Evolutionary conservation across 30 jellyfish, hydroid and myxozoan species (phyloP).

Genomic region (Hydractinia echinata): DNA sequence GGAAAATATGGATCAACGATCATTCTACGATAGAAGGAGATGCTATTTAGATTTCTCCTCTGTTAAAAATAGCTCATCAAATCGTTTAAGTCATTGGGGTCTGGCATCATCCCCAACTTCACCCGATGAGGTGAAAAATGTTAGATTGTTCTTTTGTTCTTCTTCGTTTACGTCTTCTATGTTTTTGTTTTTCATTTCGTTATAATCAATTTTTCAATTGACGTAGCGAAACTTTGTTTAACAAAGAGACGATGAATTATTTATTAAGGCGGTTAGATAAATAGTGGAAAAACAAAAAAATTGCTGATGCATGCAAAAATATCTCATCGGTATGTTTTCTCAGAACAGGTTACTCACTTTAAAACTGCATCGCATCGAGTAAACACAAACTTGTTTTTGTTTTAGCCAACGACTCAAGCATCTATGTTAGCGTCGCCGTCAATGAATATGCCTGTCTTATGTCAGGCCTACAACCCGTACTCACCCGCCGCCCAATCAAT

Average conservation of each 20-base stretch:
- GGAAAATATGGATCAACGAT: slow-evolving; percentile 1
- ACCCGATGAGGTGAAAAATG: neutral
- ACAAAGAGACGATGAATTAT: neutral
- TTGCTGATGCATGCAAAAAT: no score
- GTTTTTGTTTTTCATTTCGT: neutral
- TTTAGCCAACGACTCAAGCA: neutral
- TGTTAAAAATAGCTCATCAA: neutral
- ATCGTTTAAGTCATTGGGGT: slow-evolving; percentile 12
- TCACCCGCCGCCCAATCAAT: slow-evolving; percentile 7
- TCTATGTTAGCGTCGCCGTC: slow-evolving; percentile 24
- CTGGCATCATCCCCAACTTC: neutral
- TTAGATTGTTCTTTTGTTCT: neutral
- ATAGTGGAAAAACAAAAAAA: no score
- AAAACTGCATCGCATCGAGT: no score
- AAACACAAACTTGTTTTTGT: no score
- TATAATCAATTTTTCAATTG: neutral
- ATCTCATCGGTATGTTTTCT: no score
- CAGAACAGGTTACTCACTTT: no score
- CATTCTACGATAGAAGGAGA: neutral
- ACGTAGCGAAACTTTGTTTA: neutral
- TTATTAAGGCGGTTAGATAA: neutral
- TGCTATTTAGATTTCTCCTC: neutral
- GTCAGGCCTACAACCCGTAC: slow-evolving; percentile 18
- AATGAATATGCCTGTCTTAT: slow-evolving; percentile 24
- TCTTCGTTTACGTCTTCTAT: neutral